Percentiles rank a stretch among this genome's conserved stretches.
Conservation (phyloP, 2,888 invertebrate genomes). For the Pheosia tremula region DNA sequence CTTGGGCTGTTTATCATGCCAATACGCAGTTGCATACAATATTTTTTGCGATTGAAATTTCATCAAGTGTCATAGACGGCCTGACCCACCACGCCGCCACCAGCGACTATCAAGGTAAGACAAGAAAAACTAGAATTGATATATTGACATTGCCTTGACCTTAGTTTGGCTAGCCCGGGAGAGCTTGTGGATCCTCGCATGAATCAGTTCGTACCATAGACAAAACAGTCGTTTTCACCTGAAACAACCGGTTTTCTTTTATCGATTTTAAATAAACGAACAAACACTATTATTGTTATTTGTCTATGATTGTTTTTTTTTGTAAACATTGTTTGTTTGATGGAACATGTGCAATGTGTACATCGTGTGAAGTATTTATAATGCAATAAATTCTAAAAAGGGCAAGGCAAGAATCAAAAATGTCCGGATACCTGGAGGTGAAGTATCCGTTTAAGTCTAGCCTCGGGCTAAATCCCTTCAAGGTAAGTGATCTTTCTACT, state of each 20-base stretch:
- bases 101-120: no score
- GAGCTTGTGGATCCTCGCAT: no score
- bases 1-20: no score
- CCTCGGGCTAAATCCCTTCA: slow-evolving; percentile 86
- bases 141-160: no score
- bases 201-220: background rate
- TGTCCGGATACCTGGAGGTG: slow-evolving; percentile 86
- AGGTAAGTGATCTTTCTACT: slow-evolving; percentile 70
- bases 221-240: background rate
- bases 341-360: slow-evolving; percentile 48
- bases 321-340: slow-evolving; percentile 57
- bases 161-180: no score
- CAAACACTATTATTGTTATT: slow-evolving; percentile 82
- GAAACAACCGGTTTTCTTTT: slow-evolving; percentile 46
- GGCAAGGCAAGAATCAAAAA: slow-evolving; percentile 37
- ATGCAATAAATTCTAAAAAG: slow-evolving; percentile 31
- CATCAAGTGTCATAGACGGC: no score
- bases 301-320: slow-evolving; percentile 48
- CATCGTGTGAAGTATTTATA: slow-evolving; percentile 28
- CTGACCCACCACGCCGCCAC: no score
- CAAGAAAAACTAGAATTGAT: no score
- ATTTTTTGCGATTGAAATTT: no score
- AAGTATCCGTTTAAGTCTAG: slow-evolving; percentile 86
- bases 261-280: slow-evolving; percentile 66
- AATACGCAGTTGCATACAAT: no score